Percentiles rank a stretch among this genome's conserved stretches.
phyloP scores from a whole-genome alignment of 2,113 vertebrate genomes.

The Callopanchax toddi region DNA sequence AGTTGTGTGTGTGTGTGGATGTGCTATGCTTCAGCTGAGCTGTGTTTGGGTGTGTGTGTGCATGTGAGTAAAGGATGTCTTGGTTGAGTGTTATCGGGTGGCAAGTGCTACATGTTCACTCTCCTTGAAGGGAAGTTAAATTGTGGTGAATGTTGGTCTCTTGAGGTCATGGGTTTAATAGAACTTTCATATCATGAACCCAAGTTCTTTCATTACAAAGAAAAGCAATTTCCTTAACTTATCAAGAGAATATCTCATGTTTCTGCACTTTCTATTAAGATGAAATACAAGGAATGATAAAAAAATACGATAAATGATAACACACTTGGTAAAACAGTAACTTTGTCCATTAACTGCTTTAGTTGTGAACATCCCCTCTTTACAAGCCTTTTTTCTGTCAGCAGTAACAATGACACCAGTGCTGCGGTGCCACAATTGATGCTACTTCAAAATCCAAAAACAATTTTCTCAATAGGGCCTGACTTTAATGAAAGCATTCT shows the following conservation, averaged over 20 bases:
- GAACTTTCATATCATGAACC: slow-evolving; percentile 29
- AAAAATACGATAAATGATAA: no score
- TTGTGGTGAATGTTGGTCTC: slow-evolving; percentile 35
- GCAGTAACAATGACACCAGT: slow-evolving; percentile 1
- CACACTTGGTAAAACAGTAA: no score
- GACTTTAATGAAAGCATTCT: slow-evolving; percentile 34
- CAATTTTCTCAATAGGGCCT: slow-evolving; percentile 48
- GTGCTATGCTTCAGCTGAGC: slow-evolving; percentile 14
- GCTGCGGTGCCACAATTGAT: slow-evolving; percentile 6
- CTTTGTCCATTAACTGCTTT: background rate
- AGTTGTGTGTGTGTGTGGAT: background rate
- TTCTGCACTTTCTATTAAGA: background rate
- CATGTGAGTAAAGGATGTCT: slow-evolving; percentile 30
- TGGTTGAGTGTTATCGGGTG: slow-evolving; percentile 69
- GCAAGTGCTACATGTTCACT: slow-evolving; percentile 61
- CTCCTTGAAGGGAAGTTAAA: slow-evolving; percentile 37
- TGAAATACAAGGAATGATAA: background rate
- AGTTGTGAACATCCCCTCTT: background rate
- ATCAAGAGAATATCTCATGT: slow-evolving; percentile 7
- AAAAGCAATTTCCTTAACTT: slow-evolving; percentile 2
- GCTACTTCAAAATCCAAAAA: slow-evolving; percentile 44
- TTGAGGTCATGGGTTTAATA: slow-evolving; percentile 40
- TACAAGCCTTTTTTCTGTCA: background rate
- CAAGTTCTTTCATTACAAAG: slow-evolving; percentile 13
- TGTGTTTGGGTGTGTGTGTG: background rate